Evolutionary conservation across 2,888 invertebrate species (phyloP).

Genomic region (Spisula subtruncata): DNA sequence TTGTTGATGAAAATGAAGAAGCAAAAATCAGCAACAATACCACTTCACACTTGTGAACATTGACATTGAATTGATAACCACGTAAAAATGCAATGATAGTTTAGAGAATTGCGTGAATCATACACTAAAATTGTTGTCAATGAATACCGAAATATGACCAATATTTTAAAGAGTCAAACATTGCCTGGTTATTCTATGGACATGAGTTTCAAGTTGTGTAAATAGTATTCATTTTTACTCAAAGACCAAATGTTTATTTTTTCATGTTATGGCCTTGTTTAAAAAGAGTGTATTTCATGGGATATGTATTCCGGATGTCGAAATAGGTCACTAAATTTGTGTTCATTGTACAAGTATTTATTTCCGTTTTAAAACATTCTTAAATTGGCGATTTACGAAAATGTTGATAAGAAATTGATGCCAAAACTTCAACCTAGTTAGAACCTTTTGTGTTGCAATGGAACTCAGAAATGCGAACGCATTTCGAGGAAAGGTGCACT

Average conservation of each 20-base stretch:
- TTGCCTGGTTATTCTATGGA: not conserved
- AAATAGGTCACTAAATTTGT: too few relatives aligned
- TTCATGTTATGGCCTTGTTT: too few relatives aligned
- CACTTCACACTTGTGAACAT: conserved; percentile 38
- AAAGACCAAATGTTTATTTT: too few relatives aligned
- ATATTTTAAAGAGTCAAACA: not conserved
- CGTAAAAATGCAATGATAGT: conserved; percentile 14
- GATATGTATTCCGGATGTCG: too few relatives aligned
- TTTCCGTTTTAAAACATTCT: too few relatives aligned
- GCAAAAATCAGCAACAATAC: conserved; percentile 14
- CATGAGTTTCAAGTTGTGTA: not conserved
- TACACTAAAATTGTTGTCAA: not conserved
- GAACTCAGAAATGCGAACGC: not conserved
- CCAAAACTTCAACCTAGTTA: too few relatives aligned
- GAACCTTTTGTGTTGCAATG: too few relatives aligned
- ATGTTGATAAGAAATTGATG: too few relatives aligned
- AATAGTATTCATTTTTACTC: not conserved
- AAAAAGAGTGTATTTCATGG: too few relatives aligned
- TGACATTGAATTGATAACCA: not conserved
- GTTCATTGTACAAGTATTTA: too few relatives aligned
- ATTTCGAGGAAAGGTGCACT: not conserved
- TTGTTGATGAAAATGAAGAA: conserved; percentile 67
- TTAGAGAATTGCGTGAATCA: not conserved
- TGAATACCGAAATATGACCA: not conserved
- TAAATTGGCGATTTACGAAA: too few relatives aligned